phyloP scores from a whole-genome alignment of 2,113 vertebrate species.

The Perognathus longimembris region DNA sequence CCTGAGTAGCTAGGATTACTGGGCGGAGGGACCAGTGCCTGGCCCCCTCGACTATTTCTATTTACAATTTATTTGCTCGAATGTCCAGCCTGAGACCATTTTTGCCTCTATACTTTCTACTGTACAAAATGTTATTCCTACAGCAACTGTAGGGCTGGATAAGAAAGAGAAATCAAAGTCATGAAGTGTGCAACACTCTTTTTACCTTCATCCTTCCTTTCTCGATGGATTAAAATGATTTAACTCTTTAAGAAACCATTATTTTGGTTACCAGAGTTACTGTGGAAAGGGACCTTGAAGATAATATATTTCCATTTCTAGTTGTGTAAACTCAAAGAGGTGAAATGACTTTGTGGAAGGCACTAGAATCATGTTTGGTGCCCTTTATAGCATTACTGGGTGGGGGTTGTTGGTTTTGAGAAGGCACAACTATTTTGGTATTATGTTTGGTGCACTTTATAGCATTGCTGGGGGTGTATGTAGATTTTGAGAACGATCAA shows the following conservation, averaged over 20 bases:
- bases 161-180: background rate
- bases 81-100: background rate
- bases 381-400: background rate
- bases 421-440: conserved; percentile 5
- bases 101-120: background rate
- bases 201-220: background rate
- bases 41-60: background rate
- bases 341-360: conserved; percentile 31
- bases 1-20: no score
- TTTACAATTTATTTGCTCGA: background rate
- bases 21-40: no score
- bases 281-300: conserved; percentile 12
- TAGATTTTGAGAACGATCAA: conserved; percentile 28
- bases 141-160: background rate
- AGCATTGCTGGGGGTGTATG: background rate
- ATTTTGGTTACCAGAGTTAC: no score
- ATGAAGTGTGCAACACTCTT: background rate
- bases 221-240: background rate
- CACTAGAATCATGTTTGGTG: background rate
- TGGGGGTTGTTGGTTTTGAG: conserved; percentile 16
- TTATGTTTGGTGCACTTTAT: background rate
- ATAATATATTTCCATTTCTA: conserved; percentile 25
- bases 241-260: background rate
- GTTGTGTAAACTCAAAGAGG: background rate
- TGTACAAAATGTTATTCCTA: background rate